Evolutionary conservation across 2,888 invertebrate species (phyloP).

Genomic region (Chalcosyrphus nemorum): DNA sequence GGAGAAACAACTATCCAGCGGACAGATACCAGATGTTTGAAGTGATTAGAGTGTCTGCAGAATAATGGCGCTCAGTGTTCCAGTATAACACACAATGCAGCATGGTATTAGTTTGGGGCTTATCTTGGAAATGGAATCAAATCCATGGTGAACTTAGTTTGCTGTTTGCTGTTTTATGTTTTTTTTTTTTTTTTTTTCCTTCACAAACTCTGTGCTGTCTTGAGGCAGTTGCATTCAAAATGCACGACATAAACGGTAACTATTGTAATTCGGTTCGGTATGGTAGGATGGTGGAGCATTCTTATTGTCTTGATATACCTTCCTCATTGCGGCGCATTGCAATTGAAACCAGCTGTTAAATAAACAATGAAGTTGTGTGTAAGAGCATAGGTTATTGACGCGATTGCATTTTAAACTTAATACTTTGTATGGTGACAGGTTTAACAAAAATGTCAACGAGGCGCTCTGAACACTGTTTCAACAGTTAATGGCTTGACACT

Average conservation of each 20-base stretch:
- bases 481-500: conserved; percentile 40
- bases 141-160: conserved; percentile 65
- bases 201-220: conserved; percentile 36
- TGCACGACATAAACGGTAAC: conserved; percentile 72
- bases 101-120: conserved; percentile 42
- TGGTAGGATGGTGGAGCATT: conserved; percentile 42
- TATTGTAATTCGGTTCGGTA: conserved; percentile 69
- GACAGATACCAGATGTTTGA: conserved; percentile 60
- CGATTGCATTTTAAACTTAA: conserved; percentile 54
- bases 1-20: conserved; percentile 49
- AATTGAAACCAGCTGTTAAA: conserved; percentile 63
- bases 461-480: conserved; percentile 50
- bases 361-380: conserved; percentile 67
- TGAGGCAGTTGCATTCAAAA: conserved; percentile 49
- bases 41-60: conserved; percentile 53
- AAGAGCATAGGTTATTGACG: conserved; percentile 33
- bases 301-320: conserved; percentile 67
- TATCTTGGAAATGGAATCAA: conserved; percentile 71
- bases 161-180: too few species aligned
- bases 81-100: conserved; percentile 63
- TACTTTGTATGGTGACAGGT: conserved; percentile 48
- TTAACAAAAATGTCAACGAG: conserved; percentile 67
- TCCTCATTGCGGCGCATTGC: conserved; percentile 65
- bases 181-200: conserved; percentile 3
- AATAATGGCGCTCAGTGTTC: conserved; percentile 48